Evolutionary conservation across 2,888 invertebrate genomes (phyloP), one percentile per base, ranked within the genome.

Genomic region (Hirudinaria manillensis): DNA sequence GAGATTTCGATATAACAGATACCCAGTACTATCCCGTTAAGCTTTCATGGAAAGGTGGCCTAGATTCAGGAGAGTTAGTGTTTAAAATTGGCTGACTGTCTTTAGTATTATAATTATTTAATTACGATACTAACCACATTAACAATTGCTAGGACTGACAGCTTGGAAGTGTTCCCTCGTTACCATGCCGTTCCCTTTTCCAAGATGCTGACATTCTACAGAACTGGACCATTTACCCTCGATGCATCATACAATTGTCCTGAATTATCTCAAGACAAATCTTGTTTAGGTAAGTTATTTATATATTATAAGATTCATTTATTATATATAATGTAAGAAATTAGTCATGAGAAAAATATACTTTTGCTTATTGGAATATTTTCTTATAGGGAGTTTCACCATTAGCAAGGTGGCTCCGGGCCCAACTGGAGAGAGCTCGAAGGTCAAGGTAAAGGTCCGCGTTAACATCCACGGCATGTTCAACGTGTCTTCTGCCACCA

Each of bases 391-490:
- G 51, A 78, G 81, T 24, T 88, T 86, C 80, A 81, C 80, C 32
- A 82, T 88, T 2, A 82, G 81, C 72, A 85, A 86, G 27, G 85
- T 98, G 6, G 91, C 91, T 81, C 93, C 97, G 4, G 92, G 91
- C 38, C 86, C 91, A 0, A 93, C 93, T 78, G 95, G 95, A 45
- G 94, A 94, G 82, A 90, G 91, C n/a, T 92, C 93, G 79, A 97
- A 95, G 86, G 91, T 98, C 0, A 97, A 97, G 87, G 91, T 99
- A 4, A 98, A 80, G 75, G 93, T 94, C 7, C 89, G 96, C 81
- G 89, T 99, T 75, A 96, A 97, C 87, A 89, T 92, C 72, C 92
- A 99, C 85, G 98, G 99, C 72, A 91, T 97, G 77, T 91, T 99
- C 83, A 89, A 90, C 19, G 90, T 98, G 34, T 90, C 91, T 19